These are phyloP conservation scores for Helarctos malayanus DNA, from an alignment of 2,797 vertebrate genomes.

Conservation along the genomic window DNA sequence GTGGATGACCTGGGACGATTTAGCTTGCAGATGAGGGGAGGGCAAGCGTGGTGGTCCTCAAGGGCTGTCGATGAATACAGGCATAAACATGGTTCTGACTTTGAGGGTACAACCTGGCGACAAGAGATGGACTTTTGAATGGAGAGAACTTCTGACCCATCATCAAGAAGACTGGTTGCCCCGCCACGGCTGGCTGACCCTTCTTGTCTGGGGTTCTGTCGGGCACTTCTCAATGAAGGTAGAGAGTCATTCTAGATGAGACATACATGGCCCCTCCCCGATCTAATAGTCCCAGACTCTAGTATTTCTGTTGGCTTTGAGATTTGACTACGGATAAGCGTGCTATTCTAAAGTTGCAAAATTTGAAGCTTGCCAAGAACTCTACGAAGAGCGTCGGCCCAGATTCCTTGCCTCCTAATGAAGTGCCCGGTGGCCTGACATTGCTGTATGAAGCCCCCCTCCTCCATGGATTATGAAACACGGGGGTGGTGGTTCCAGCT, in stretches of 20 bases:
- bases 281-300: not conserved
- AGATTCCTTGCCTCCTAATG: conserved; percentile 13
- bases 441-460: not conserved
- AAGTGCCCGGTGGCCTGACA: not conserved
- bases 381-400: not conserved
- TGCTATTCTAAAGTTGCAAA: conserved; percentile 61
- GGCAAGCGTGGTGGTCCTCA: too few relatives aligned
- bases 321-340: conserved; percentile 36
- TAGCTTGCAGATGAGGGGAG: not conserved
- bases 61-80: not conserved
- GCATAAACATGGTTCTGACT: not conserved
- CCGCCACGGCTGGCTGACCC: not conserved
- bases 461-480: not conserved
- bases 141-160: not conserved
- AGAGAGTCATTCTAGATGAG: not conserved
- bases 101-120: not conserved
- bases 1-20: not conserved
- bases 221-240: not conserved
- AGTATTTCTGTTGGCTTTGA: conserved; percentile 42
- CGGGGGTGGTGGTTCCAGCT: not conserved
- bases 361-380: conserved; percentile 34
- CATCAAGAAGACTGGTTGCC: not conserved
- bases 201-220: not conserved
- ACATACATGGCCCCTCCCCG: not conserved
- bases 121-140: not conserved